A percentile compares a stretch with the other conserved stretches of the same genome.
Evolutionary conservation across 1,140 invertebrate species (phyloP).

Genomic region (Reticulitermes speratus): DNA sequence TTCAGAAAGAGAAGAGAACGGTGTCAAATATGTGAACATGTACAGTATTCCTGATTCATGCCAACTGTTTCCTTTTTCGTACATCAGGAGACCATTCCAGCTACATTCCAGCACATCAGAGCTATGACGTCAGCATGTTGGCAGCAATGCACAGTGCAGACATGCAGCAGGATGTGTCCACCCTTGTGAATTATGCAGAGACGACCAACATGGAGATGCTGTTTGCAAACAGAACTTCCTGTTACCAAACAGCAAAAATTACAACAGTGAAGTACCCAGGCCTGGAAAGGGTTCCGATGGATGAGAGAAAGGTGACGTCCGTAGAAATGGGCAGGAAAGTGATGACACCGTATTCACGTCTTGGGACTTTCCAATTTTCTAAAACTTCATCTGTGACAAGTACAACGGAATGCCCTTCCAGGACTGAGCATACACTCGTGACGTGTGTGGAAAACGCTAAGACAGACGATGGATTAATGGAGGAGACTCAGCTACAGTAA

Average conservation of each 20-base stretch:
- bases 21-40: no score
- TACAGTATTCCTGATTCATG: no score
- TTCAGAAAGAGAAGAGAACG: no score
- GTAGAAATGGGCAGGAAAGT: background rate
- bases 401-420: background rate
- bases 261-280: background rate
- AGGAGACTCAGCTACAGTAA: background rate
- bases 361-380: background rate
- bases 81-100: background rate
- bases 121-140: background rate
- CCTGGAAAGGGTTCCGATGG: background rate
- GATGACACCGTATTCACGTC: background rate
- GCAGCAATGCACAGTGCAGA: background rate
- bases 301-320: background rate
- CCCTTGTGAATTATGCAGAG: background rate
- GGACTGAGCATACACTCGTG: background rate
- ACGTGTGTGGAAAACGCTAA: background rate
- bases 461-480: background rate
- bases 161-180: background rate
- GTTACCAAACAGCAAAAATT: background rate
- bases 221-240: background rate
- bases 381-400: background rate
- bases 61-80: background rate
- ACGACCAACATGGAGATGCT: background rate
- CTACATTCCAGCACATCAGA: background rate